These are phyloP conservation scores for Megalops cyprinoides DNA, from an alignment of 2,797 vertebrate species.

Conservation along the genomic window DNA sequence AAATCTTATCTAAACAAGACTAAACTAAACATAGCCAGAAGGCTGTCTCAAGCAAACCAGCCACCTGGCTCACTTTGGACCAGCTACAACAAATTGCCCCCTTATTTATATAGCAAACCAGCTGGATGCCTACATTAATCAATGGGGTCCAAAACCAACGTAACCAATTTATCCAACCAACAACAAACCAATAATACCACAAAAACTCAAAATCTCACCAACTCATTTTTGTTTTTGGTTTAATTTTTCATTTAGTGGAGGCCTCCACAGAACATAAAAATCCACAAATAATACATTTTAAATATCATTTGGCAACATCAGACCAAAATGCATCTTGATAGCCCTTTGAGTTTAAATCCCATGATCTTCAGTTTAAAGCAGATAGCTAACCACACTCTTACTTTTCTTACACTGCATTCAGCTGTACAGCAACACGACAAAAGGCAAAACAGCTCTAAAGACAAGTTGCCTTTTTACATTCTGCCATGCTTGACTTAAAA, in stretches of 20 bases:
- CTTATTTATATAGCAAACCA: too few relatives aligned
- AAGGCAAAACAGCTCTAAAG: conserved; percentile 57
- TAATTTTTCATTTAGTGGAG: not conserved
- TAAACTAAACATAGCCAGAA: too few relatives aligned
- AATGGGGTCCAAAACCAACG: not conserved
- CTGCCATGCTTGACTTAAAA: conserved; percentile 52
- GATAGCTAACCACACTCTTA: conserved; percentile 20
- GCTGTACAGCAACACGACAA: conserved; percentile 48
- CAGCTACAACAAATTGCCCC: too few relatives aligned
- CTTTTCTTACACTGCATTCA: conserved; percentile 51
- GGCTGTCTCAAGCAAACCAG: too few relatives aligned
- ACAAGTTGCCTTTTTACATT: conserved; percentile 19
- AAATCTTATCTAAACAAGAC: too few relatives aligned
- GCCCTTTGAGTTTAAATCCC: conserved; percentile 58
- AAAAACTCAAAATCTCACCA: not conserved
- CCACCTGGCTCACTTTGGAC: too few relatives aligned
- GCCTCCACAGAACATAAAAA: not conserved
- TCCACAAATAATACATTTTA: conserved; percentile 40
- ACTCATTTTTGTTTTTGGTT: not conserved
- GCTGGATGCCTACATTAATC: too few relatives aligned
- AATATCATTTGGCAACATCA: conserved; percentile 56
- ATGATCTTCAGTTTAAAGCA: conserved; percentile 54
- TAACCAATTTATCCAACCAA: not conserved
- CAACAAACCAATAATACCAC: not conserved
- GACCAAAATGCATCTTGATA: conserved; percentile 47